Evolutionary conservation across 2,888 invertebrate species (phyloP), one percentile per base, ranked within the genome.

Genomic region (Drosophila flavopinicola): DNA sequence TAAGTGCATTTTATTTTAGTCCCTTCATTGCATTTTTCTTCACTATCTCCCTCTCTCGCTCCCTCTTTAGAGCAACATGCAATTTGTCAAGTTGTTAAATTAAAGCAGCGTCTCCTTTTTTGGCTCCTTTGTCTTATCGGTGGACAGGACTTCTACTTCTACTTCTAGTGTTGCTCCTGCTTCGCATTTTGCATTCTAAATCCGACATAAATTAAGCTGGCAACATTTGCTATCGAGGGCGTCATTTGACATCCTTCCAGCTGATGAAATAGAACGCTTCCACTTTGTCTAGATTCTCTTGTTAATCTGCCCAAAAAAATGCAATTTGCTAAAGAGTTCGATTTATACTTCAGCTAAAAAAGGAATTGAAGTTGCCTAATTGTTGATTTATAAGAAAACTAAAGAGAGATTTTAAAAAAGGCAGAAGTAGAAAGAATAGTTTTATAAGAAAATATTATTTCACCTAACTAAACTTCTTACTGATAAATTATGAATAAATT

Each of bases 71-170:
- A 57, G 39, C 59, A 65, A 61, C 54, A 85, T 85, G 85, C 82
- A 87, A 87, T 87, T 87, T 82, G 78, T 82, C 87, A 87, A 78
- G 58, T 59, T 77, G 70, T 65, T 66, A 72, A 86, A 82, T 86
- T 63, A 66, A 69, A 60, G 61, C 53, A 23, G 39, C 48, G 2
- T 24, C 37, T 33, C 11, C 33, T 35, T 24, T 48, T 11, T 30
- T 23, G 27, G 27, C 25, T 23, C 20, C 59, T 41, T 42, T 58
- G 57, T 59, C 44, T 29, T 59, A 17, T 58, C 15, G 38, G 9
- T 38, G 29, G 37, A 11, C 25, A 51, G 20, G n/a, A n/a, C n/a
- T n/a, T n/a, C n/a, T n/a, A 9, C 6, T n/a, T n/a, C 38, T 38
- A n/a, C 37, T 17, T 1, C 29, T n/a, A 1, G 24, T 23, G 9